Percentiles rank a stretch among this genome's conserved stretches.
These are phyloP conservation scores for Spialia ferax DNA, from an alignment of 2,888 invertebrate genomes.

Conservation along the genomic window DNA sequence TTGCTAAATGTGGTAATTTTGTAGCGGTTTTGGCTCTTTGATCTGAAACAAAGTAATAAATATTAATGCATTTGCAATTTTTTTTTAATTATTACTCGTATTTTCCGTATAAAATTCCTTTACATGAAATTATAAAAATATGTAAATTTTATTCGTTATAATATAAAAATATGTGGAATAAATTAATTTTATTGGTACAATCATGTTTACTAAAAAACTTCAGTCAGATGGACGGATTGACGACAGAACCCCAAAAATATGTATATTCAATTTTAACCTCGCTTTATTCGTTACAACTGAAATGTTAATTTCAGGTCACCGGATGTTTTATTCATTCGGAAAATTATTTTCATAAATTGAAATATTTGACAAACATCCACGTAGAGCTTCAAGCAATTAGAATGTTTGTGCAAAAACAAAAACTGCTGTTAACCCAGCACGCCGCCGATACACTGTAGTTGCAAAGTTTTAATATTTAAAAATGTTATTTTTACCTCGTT, in stretches of 20 bases:
- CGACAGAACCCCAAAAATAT: too few species aligned
- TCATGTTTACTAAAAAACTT: too few species aligned
- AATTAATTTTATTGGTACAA: too few species aligned
- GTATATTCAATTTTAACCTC: background rate
- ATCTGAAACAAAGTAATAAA: slow-evolving; percentile 23
- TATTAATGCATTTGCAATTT: background rate
- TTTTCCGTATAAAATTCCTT: background rate
- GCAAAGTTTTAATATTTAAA: slow-evolving; percentile 1
- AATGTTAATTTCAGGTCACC: background rate
- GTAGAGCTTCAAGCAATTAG: background rate
- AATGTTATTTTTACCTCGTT: slow-evolving; percentile 2
- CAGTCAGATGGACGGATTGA: too few species aligned
- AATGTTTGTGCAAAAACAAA: background rate
- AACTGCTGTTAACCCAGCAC: background rate
- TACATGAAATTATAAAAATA: too few species aligned
- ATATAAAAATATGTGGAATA: too few species aligned
- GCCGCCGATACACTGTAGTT: background rate
- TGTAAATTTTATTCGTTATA: too few species aligned
- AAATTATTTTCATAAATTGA: slow-evolving; percentile 3
- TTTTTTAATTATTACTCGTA: too few species aligned
- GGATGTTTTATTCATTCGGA: background rate
- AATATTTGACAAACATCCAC: background rate
- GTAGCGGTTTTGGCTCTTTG: slow-evolving; percentile 16
- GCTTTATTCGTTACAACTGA: background rate
- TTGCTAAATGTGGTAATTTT: slow-evolving; percentile 10